Conservation (phyloP, 1,140 invertebrate genomes). For the Choristoneura fumiferana region DNA sequence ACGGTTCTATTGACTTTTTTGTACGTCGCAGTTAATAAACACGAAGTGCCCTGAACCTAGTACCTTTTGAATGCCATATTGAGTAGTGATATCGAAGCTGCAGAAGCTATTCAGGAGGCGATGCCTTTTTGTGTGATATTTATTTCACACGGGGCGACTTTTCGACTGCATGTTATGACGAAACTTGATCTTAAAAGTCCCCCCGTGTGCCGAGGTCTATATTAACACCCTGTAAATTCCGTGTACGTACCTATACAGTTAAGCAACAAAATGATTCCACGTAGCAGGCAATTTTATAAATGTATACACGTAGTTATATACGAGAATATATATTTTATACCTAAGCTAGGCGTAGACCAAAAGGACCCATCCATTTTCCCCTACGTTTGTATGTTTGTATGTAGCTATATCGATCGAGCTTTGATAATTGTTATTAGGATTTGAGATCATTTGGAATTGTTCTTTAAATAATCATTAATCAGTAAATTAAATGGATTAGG, state of each 20-base stretch:
- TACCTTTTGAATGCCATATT: constrained; percentile 30
- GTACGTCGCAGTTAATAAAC: constrained; percentile 7
- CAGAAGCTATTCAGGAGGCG: constrained; percentile 24
- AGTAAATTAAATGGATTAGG: not conserved
- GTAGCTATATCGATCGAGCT: constrained; percentile 21
- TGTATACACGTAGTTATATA: constrained; percentile 18
- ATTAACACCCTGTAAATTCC: not conserved
- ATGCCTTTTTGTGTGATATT: constrained; percentile 4
- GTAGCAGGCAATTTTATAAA: constrained; percentile 12
- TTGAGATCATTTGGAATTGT: constrained; percentile 7
- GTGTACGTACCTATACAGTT: not conserved
- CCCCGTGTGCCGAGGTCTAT: no score
- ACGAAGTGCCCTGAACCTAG: constrained; percentile 27
- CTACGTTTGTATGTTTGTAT: constrained; percentile 18
- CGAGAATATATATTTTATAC: constrained; percentile 22
- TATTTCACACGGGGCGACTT: not conserved
- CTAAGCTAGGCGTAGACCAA: constrained; percentile 31
- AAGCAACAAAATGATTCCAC: constrained; percentile 6
- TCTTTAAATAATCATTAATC: not conserved
- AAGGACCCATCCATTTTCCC: constrained; percentile 29
- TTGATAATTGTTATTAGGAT: constrained; percentile 12
- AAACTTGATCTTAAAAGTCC: not conserved
- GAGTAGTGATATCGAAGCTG: constrained; percentile 16
- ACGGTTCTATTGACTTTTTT: not conserved
- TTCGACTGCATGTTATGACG: not conserved